Base-by-base conservation (phyloP, 2,797 vertebrate genomes). In the Hipposideros larvatus region DNA sequence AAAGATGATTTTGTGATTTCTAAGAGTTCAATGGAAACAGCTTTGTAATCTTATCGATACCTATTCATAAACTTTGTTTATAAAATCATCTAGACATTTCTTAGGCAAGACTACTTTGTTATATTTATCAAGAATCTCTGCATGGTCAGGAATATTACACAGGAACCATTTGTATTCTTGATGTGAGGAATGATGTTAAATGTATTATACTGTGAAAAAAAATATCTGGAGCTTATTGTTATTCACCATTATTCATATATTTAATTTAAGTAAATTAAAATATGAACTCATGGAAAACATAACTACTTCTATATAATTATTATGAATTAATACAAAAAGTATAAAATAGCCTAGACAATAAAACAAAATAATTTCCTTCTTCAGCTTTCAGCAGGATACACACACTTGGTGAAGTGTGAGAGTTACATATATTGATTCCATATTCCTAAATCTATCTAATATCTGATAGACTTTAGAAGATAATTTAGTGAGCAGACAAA, bases 11-110 rank as follows among this genome's bases (percentile, higher is more conserved):
- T 93, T 82, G 74, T 77, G 37, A 65, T 77, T 84, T 55, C 43
- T 10, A 19, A 59, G 24, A 75, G 3, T 77, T 94, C 57, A 73
- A 0, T 74, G 21, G 93, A 53, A 87, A 94, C 59, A 91, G 3
- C 2, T 94, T 94, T 91, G 9, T 70, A 85, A 77, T 87, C 43
- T 91, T 91, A 3, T 41, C 37, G n/a, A 92, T 65, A 4, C 1
- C 13, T 86, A 86, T 59, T 92, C 5, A 87, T 63, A 93, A 83
- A 31, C n/a, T 82, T 94, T 93, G 70, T 5, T 63, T 89, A 89
- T n/a, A 88, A 86, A 96, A 96, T 92, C 73, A 48, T 70, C 22
- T 87, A 78, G 46, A 87, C 6, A 74, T 71, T 75, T 73, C 13
- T 7, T 55, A 71, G 9, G 9, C 46, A 57, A 86, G 74, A 68